phyloP scores from a whole-genome alignment of 2,888 invertebrate species.

The Brachyopa scutellaris region DNA sequence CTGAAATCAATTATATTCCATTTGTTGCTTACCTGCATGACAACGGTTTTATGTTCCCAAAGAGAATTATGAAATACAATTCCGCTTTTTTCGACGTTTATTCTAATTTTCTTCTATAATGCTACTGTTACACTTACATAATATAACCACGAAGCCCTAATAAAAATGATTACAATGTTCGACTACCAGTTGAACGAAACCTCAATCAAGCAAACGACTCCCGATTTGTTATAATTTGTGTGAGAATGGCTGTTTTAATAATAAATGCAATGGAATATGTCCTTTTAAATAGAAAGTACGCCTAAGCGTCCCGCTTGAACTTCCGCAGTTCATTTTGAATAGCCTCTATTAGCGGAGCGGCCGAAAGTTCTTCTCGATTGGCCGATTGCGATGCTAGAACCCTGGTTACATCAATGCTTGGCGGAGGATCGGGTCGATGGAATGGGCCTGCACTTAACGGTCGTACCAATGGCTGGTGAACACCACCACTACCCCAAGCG shows the following conservation, averaged over 20 bases:
- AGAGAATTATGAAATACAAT: too few species aligned
- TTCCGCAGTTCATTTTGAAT: slow-evolving; percentile 88
- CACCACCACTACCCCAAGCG: slow-evolving; percentile 83
- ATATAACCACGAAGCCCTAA: too few species aligned
- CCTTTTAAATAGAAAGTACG: not conserved
- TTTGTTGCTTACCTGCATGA: too few species aligned
- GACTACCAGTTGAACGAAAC: slow-evolving; percentile 4
- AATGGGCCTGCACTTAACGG: slow-evolving; percentile 87
- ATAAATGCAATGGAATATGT: slow-evolving; percentile 14
- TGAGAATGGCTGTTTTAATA: slow-evolving; percentile 21
- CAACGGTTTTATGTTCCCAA: too few species aligned
- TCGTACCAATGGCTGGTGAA: slow-evolving; percentile 83
- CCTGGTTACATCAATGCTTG: slow-evolving; percentile 75
- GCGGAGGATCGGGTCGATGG: slow-evolving; percentile 83
- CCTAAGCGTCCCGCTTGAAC: slow-evolving; percentile 77
- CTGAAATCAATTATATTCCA: too few species aligned
- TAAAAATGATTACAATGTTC: slow-evolving; percentile 14
- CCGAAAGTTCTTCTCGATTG: slow-evolving; percentile 85
- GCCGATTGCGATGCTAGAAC: slow-evolving; percentile 66
- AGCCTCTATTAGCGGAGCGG: slow-evolving; percentile 91
- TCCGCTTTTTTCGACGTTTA: slow-evolving; percentile 3
- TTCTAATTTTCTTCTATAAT: slow-evolving; percentile 14
- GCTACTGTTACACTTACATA: slow-evolving; percentile 12
- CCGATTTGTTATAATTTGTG: not conserved
- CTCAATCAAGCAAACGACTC: not conserved